These are phyloP conservation scores for Hyposmocoma kahamanoa DNA, from an alignment of 1,140 invertebrate genomes.

Conservation along the genomic window DNA sequence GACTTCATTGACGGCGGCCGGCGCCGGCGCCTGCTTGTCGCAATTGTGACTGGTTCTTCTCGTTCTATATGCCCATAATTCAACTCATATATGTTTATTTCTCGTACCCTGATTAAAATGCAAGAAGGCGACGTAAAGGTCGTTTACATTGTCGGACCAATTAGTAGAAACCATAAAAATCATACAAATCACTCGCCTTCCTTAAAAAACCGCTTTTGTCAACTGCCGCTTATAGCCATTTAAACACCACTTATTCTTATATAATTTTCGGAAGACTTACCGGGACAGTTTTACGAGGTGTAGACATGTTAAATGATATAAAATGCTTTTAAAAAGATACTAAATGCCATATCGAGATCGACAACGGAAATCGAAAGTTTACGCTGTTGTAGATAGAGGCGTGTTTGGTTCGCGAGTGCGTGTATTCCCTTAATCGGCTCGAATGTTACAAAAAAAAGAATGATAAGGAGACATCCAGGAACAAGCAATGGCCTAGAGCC, in stretches of 20 bases:
- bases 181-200: constrained; percentile 46
- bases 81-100: constrained; percentile 50
- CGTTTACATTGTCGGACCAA: constrained; percentile 54
- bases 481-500: constrained; percentile 52
- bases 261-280: constrained; percentile 37
- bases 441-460: constrained; percentile 25
- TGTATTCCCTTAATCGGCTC: no score
- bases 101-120: constrained; percentile 54
- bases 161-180: constrained; percentile 54
- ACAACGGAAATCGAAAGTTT: constrained; percentile 1
- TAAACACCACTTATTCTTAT: constrained; percentile 33
- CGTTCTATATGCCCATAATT: constrained; percentile 57
- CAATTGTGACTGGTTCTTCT: constrained; percentile 64
- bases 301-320: constrained; percentile 39
- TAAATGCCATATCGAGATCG: constrained; percentile 27
- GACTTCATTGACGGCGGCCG: constrained; percentile 45
- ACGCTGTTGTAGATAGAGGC: not conserved
- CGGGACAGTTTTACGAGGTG: constrained; percentile 52
- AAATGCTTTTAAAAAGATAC: constrained; percentile 23
- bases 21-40: constrained; percentile 50
- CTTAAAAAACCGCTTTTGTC: constrained; percentile 39
- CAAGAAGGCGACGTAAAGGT: constrained; percentile 41
- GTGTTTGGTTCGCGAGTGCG: no score
- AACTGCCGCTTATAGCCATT: constrained; percentile 34
- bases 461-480: constrained; percentile 43